These are phyloP conservation scores for Amniataba percoides DNA, from an alignment of 2,797 vertebrate species.

Conservation along the genomic window DNA sequence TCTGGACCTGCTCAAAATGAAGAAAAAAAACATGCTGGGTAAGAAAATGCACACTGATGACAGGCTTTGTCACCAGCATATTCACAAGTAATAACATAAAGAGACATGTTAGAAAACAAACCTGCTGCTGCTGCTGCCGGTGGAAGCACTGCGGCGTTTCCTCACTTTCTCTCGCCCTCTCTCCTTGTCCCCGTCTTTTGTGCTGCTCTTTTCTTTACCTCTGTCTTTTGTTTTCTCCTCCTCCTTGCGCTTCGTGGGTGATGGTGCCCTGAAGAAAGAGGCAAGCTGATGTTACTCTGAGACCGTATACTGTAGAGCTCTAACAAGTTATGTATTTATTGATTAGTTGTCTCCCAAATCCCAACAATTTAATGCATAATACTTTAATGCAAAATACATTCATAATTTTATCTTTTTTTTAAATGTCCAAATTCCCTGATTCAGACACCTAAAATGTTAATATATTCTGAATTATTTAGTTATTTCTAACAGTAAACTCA, in stretches of 20 bases:
- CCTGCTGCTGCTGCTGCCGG: conserved; percentile 96
- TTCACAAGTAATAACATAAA: neutral
- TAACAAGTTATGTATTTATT: too few species aligned
- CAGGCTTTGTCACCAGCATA: neutral
- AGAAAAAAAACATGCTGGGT: neutral
- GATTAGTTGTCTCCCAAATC: too few species aligned
- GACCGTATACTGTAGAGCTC: neutral
- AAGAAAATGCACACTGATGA: neutral
- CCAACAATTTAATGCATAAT: too few species aligned
- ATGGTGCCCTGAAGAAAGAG: conserved; percentile 90
- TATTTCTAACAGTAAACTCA: too few species aligned
- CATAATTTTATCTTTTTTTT: too few species aligned
- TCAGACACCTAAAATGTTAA: too few species aligned
- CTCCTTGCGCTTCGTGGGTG: conserved; percentile 95
- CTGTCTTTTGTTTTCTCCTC: conserved; percentile 95
- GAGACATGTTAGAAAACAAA: conserved; percentile 50
- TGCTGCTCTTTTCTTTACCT: conserved; percentile 90
- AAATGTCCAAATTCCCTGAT: too few species aligned
- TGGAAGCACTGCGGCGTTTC: conserved; percentile 95
- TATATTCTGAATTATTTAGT: too few species aligned
- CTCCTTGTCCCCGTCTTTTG: conserved; percentile 95
- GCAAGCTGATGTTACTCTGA: conserved; percentile 3
- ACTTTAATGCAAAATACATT: too few species aligned
- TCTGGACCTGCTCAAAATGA: conserved; percentile 68
- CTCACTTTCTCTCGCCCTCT: conserved; percentile 92